Percentiles rank a stretch among this genome's conserved stretches.
phyloP scores from a whole-genome alignment of 2,113 vertebrate species.

The Nyctibius bracteatus region DNA sequence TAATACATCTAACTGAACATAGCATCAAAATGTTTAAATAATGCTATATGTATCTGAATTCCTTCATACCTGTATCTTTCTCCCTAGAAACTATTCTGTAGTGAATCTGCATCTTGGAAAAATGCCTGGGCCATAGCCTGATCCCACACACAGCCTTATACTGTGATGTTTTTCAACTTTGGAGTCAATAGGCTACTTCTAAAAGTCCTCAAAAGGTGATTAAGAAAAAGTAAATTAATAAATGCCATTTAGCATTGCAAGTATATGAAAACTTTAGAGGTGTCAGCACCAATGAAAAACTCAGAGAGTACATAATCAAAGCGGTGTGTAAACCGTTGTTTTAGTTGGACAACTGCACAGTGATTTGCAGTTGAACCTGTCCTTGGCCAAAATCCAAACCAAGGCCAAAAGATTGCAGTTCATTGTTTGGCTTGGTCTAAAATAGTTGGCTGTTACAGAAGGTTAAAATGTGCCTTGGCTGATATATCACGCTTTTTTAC shows the following conservation, averaged over 20 bases:
- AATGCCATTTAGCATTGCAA: not conserved
- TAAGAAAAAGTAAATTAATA: not conserved
- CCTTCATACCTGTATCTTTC: not conserved
- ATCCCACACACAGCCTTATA: not conserved
- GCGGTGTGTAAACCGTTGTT: not conserved
- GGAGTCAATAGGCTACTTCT: not conserved
- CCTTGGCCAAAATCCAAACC: not conserved
- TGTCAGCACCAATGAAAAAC: not conserved
- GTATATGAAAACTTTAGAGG: not conserved
- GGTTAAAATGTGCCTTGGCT: not conserved
- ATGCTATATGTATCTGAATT: not conserved
- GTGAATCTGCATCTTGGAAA: not conserved
- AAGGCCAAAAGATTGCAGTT: not conserved
- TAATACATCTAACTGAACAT: not conserved
- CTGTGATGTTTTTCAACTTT: not conserved
- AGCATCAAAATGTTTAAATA: not conserved
- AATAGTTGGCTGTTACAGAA: not conserved
- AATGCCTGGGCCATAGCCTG: accelerated
- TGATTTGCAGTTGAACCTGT: not conserved
- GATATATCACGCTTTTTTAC: not conserved
- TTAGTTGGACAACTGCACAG: not conserved
- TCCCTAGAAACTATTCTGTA: not conserved
- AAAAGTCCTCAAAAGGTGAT: not conserved
- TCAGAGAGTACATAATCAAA: not conserved
- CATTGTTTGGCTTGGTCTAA: not conserved